These are phyloP conservation scores for Plumapathes pennacea DNA, from an alignment of 92 coral and sea anemone species.

Conservation along the genomic window DNA sequence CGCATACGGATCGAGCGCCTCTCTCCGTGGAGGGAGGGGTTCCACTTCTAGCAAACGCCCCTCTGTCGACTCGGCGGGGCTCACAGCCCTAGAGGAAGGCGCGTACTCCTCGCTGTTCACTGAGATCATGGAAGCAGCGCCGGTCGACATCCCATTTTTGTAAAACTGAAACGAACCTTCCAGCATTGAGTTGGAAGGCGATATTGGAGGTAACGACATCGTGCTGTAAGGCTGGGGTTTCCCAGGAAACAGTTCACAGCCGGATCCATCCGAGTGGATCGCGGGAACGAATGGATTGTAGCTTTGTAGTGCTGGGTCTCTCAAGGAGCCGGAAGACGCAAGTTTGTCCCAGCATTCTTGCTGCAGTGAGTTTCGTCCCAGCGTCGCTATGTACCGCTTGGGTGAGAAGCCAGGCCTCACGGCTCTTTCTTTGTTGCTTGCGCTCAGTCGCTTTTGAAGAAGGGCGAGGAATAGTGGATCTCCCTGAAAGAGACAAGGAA, in stretches of 20 bases:
- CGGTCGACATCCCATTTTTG: constrained; percentile 89
- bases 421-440: constrained; percentile 67
- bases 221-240: constrained; percentile 97
- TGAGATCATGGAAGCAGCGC: constrained; percentile 92
- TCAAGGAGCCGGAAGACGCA: constrained; percentile 71
- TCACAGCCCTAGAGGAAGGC: constrained; percentile 76
- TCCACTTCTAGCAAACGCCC: constrained; percentile 86
- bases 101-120: constrained; percentile 77
- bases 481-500: constrained; percentile 51
- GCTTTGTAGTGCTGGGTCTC: constrained; percentile 52
- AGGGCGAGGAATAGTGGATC: constrained; percentile 93
- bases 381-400: constrained; percentile 83
- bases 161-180: constrained; percentile 88
- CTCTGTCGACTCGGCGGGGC: constrained; percentile 75
- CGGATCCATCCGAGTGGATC: constrained; percentile 38
- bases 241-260: constrained; percentile 47
- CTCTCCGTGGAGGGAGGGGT: constrained; percentile 35
- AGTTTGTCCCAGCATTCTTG: constrained; percentile 83
- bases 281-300: constrained; percentile 55
- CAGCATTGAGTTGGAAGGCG: constrained; percentile 96
- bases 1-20: constrained; percentile 58
- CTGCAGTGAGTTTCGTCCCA: constrained; percentile 73
- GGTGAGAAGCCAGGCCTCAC: constrained; percentile 98
- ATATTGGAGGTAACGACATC: constrained; percentile 96
- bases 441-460: constrained; percentile 72